Base-by-base conservation (phyloP, 1,140 invertebrate genomes). In the Sminthurinus signatus region DNA sequence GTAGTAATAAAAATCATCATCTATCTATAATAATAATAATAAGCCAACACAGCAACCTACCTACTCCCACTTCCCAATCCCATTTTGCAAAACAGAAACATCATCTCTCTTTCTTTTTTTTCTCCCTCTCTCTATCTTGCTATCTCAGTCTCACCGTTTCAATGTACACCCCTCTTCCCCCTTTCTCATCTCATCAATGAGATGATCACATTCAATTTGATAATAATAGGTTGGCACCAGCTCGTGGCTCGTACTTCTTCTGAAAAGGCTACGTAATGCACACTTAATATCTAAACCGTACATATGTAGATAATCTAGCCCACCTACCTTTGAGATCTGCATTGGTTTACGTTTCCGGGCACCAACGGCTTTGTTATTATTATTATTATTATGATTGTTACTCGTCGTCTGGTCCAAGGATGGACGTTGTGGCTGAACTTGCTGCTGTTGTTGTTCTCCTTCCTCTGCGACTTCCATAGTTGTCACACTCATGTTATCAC, bases 271-370 rank as follows among this genome's bases (percentile, higher is more conserved):
- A n/a, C n/a, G n/a, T n/a, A n/a, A n/a, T n/a, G n/a, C n/a, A n/a
- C n/a, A n/a, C n/a, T n/a, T n/a, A n/a, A n/a, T n/a, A n/a, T n/a
- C n/a, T n/a, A n/a, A n/a, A n/a, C n/a, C n/a, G n/a, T n/a, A n/a
- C n/a, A n/a, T 31, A 59, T 14, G 12, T 5, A 28, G 10, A 14
- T 28, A 25, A 12, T 8, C 51, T 54, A 28, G 15, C 29, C 2
- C 54, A 56, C 36, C n/a, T 52, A 71, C 64, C 70, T 71, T 71
- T 54, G 64, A 67, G 23, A 71, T 71, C 2, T 56, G 61, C 5
- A 60, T 62, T 28, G 70, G 64, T 50, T 71, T 71, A 5, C 70
- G 52, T 58, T 71, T 71, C 23, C 70, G 21, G 8, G 70, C 70
- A 32, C 70, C 70, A 32, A 68, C 67, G 2, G 60, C 60, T 58